Evolutionary conservation across 1,140 invertebrate genomes (phyloP), one percentile per base, ranked within the genome.

Genomic region (Cyclargus thomasi): DNA sequence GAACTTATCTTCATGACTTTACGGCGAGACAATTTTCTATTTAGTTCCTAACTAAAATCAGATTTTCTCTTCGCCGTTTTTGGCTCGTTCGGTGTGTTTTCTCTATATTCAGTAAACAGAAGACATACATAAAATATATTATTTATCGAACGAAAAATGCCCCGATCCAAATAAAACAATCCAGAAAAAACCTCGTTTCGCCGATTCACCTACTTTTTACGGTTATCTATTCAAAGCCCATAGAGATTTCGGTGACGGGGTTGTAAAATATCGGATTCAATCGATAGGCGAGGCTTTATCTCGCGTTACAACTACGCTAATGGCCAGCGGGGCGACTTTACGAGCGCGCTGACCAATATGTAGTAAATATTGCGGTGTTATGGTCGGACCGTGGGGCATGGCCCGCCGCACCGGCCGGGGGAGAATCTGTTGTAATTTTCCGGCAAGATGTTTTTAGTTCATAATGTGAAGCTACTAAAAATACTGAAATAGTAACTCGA

Each of bases 211-310:
- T 47, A 47, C 39, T 47, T 47, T 47, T 47, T 47, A 47, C 39
- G 39, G 39, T 47, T 47, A 47, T 47, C 39, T 47, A 47, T 47
- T 47, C 39, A 14, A 8, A 47, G 39, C 3, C 39, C 39, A 47
- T 47, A 47, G 39, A 47, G 39, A 47, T 47, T 47, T 47, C 39
- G 14, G 39, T 47, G 39, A 47, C 39, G 39, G 39, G 39, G 39
- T 47, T 47, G 39, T 47, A 47, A 47, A 47, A 47, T 47, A 47
- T 47, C 39, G 39, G 39, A 47, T 47, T 47, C 39, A 47, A 47
- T 47, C 39, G 39, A 47, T 47, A 47, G 39, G 39, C 39, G 39
- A 47, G 39, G 39, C 39, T 47, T 47, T 47, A 47, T 47, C 39
- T 47, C 39, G 39, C 39, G 39, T 47, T 47, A 47, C 14, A 47